These are phyloP conservation scores for Plebejus melissa DNA, from an alignment of 2,888 invertebrate genomes.

Conservation along the genomic window DNA sequence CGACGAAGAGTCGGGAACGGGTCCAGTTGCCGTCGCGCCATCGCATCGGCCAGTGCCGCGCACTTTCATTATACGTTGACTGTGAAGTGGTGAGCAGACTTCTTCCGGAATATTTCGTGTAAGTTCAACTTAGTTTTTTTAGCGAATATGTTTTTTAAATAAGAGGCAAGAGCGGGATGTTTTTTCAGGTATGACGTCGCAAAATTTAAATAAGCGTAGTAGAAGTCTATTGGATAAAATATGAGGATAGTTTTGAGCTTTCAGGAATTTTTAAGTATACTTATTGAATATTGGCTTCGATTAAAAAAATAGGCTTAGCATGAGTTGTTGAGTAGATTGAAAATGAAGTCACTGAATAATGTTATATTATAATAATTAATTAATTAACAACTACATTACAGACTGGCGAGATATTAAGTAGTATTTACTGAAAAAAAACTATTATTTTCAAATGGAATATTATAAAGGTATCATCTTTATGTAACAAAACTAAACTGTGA, in stretches of 20 bases:
- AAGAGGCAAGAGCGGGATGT: not conserved
- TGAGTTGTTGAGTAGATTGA: not conserved
- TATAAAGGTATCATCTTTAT: too few relatives aligned
- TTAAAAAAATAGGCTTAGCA: too few relatives aligned
- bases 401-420: too few relatives aligned
- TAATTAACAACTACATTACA: not conserved
- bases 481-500: too few relatives aligned
- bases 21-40: conserved; percentile 42
- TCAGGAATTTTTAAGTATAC: not conserved
- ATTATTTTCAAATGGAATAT: too few relatives aligned
- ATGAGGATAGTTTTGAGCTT: not conserved
- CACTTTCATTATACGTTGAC: conserved; percentile 31
- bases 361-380: not conserved
- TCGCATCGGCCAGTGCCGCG: conserved; percentile 35
- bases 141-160: too few relatives aligned
- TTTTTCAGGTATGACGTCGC: not conserved
- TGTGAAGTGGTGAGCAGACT: conserved; percentile 40
- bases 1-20: conserved; percentile 40
- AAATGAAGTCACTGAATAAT: not conserved
- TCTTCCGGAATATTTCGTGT: conserved; percentile 38
- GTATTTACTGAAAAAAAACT: too few relatives aligned
- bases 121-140: conserved; percentile 32
- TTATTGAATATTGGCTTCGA: not conserved
- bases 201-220: not conserved
- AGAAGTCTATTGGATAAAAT: too few relatives aligned